Evolutionary conservation across 2,888 invertebrate species (phyloP).

Genomic region (Drosophila formosana): DNA sequence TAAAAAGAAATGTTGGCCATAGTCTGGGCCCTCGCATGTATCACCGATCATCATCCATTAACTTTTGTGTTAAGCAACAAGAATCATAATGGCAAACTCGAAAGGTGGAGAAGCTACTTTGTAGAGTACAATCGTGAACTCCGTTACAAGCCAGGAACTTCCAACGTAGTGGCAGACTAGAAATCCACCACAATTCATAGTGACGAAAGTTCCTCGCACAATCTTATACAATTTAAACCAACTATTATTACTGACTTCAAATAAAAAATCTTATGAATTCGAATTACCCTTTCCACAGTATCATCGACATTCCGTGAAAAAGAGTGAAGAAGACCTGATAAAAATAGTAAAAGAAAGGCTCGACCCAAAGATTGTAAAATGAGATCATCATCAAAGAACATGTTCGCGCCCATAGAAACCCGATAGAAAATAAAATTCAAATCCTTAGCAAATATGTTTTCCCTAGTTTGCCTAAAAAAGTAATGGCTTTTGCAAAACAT

Average conservation of each 20-base stretch:
- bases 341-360: background rate
- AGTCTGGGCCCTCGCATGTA: slow-evolving; percentile 62
- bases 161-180: slow-evolving; percentile 67
- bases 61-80: slow-evolving; percentile 22
- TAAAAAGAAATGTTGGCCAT: slow-evolving; percentile 31
- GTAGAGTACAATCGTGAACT: slow-evolving; percentile 57
- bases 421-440: background rate
- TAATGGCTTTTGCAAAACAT: background rate
- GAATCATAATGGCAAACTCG: slow-evolving; percentile 41
- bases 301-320: background rate
- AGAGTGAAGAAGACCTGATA: background rate
- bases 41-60: slow-evolving; percentile 36
- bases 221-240: too few relatives aligned
- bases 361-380: background rate
- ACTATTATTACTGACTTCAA: background rate
- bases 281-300: background rate
- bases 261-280: background rate
- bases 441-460: background rate
- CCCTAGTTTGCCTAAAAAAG: background rate
- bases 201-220: too few relatives aligned
- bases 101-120: slow-evolving; percentile 41
- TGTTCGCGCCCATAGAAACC: background rate
- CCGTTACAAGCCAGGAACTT: slow-evolving; percentile 73
- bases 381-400: background rate
- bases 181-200: too few relatives aligned